Conservation (phyloP, 2,888 invertebrate genomes). For the Phania funesta region DNA sequence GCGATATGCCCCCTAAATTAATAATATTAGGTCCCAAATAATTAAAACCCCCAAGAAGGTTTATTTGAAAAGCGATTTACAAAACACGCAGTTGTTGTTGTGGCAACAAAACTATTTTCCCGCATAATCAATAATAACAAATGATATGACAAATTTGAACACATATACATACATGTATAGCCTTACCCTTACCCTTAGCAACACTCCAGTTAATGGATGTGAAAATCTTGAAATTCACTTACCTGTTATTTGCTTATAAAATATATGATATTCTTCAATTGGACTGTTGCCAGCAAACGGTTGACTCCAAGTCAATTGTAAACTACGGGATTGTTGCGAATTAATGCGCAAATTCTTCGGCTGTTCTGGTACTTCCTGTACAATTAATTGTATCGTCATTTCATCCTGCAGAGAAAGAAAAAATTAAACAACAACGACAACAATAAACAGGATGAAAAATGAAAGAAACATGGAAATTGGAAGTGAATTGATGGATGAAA, state of each 20-base stretch:
- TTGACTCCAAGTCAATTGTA: constrained; percentile 93
- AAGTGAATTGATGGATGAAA: constrained; percentile 12
- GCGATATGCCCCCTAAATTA: too few species aligned
- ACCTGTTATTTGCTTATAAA: constrained; percentile 90
- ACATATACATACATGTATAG: too few species aligned
- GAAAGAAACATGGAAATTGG: constrained; percentile 3
- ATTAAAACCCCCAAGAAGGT: too few species aligned
- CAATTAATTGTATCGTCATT: constrained; percentile 93
- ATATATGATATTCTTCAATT: constrained; percentile 92
- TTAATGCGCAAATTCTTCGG: constrained; percentile 92
- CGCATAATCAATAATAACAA: too few species aligned
- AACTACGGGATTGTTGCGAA: constrained; percentile 90
- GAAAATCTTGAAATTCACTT: constrained; percentile 35
- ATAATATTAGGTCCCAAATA: too few species aligned
- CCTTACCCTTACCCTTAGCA: not conserved
- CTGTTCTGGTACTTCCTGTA: constrained; percentile 95
- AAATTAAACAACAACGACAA: constrained; percentile 16
- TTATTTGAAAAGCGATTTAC: too few species aligned
- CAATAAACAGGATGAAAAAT: constrained; percentile 24
- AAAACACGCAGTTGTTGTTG: too few species aligned
- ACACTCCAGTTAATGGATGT: not conserved
- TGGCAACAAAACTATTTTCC: too few species aligned
- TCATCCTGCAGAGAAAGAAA: constrained; percentile 83
- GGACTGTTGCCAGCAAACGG: constrained; percentile 94
- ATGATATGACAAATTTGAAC: too few species aligned